Conservation (phyloP, 2,888 invertebrate genomes). For the Xanthia icteritia region DNA sequence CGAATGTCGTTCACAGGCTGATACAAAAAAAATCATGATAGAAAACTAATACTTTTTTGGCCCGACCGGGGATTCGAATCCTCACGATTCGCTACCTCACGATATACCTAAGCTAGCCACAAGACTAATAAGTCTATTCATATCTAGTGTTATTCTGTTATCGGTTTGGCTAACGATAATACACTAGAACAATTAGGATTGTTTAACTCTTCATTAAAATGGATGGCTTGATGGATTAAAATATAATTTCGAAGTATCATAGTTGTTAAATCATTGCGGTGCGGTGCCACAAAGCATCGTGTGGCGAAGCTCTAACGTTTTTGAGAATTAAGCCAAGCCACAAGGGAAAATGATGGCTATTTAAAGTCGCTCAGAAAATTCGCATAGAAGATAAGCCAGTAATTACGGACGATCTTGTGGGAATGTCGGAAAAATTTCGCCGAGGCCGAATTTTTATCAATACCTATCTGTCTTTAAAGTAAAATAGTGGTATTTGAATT, state of each 20-base stretch:
- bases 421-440: slow-evolving; percentile 74
- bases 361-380: slow-evolving; percentile 86
- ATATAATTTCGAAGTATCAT: not conserved
- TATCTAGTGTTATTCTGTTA: not conserved
- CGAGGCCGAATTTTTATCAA: slow-evolving; percentile 72
- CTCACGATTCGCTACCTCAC: not conserved
- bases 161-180: not conserved
- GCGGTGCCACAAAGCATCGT: not conserved
- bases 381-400: slow-evolving; percentile 84
- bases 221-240: not conserved
- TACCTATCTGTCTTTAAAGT: slow-evolving; percentile 68
- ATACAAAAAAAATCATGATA: too few relatives aligned
- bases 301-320: slow-evolving; percentile 63
- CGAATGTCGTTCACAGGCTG: not conserved
- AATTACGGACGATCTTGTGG: slow-evolving; percentile 83
- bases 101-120: not conserved
- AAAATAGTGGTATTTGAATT: slow-evolving; percentile 71
- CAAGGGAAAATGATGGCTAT: slow-evolving; percentile 84
- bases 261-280: too few relatives aligned
- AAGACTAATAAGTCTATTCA: not conserved
- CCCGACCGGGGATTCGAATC: not conserved
- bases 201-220: not conserved
- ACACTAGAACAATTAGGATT: not conserved
- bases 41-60: too few relatives aligned
- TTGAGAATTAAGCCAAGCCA: slow-evolving; percentile 77